Percentiles rank a stretch among this genome's conserved stretches.
Conservation (phyloP, 1,140 invertebrate genomes). For the Oppia nitens region DNA sequence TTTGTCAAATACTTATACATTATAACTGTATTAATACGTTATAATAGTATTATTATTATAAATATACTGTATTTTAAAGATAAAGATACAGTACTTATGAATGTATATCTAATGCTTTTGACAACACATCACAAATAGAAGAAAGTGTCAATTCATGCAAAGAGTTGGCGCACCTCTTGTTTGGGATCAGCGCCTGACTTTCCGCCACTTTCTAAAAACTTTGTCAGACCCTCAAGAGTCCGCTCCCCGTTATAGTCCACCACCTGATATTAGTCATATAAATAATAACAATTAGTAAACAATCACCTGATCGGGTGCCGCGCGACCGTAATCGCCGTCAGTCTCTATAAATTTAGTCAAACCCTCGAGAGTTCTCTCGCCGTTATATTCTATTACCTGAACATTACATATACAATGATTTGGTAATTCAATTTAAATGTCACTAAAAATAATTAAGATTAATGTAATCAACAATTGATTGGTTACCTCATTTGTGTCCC, state of each 20-base stretch:
- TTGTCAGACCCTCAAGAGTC: constrained; percentile 74
- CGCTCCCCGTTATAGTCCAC: constrained; percentile 86
- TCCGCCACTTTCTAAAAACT: constrained; percentile 72
- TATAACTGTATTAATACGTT: too few species aligned
- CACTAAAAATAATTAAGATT: not conserved
- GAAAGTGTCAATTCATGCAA: not conserved
- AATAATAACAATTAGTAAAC: constrained; percentile 1
- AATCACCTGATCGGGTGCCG: constrained; percentile 35
- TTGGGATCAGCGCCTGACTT: constrained; percentile 41
- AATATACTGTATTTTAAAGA: too few species aligned
- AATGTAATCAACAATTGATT: not conserved
- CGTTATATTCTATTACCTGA: constrained; percentile 75
- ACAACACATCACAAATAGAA: not conserved
- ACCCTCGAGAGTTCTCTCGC: constrained; percentile 82
- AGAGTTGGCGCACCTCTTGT: constrained; percentile 35
- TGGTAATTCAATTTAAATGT: constrained; percentile 6
- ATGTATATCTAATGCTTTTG: too few species aligned
- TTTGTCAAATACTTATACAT: too few species aligned
- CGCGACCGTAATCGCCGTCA: constrained; percentile 46
- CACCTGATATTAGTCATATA: constrained; percentile 33
- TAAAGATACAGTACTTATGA: too few species aligned
- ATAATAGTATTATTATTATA: too few species aligned
- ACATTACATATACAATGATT: constrained; percentile 15
- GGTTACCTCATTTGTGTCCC: constrained; percentile 67
- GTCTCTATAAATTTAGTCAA: constrained; percentile 80